Percentiles rank a stretch among this genome's conserved stretches.
Conservation (phyloP, 2,113 vertebrate species). For the Lates calcarifer region DNA sequence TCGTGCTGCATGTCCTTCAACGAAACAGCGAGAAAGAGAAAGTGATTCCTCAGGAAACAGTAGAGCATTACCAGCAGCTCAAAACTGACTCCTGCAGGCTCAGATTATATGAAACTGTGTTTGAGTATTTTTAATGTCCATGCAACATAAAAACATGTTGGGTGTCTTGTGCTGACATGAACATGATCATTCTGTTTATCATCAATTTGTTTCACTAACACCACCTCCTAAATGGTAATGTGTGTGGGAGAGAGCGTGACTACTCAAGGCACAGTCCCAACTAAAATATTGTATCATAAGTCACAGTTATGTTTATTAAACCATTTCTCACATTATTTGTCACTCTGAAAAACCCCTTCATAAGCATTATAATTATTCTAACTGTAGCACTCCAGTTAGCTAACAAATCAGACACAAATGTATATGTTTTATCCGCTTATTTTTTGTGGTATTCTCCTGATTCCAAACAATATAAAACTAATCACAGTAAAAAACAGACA, state of each 20-base stretch:
- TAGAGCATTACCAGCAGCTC: not conserved
- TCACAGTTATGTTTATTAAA: not conserved
- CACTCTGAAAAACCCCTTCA: not conserved
- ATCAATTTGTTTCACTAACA: not conserved
- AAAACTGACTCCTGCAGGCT: not conserved
- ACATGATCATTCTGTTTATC: not conserved
- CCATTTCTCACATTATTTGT: not conserved
- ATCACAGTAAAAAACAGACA: not conserved
- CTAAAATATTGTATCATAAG: not conserved
- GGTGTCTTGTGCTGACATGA: not conserved
- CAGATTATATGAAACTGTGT: not conserved
- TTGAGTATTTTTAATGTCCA: not conserved
- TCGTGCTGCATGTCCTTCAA: conserved; percentile 94
- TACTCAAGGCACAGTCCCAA: not conserved
- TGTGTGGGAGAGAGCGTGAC: not conserved
- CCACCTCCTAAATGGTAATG: too few relatives aligned
- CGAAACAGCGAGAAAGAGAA: conserved; percentile 26
- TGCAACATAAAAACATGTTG: not conserved
- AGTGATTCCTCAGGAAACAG: not conserved
- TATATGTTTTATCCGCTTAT: not conserved
- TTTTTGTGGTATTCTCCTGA: not conserved
- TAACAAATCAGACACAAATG: too few relatives aligned
- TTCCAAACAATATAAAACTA: too few relatives aligned
- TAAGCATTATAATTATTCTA: too few relatives aligned
- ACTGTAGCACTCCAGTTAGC: too few relatives aligned